Evolutionary conservation across 2,888 invertebrate genomes (phyloP), one percentile per base, ranked within the genome.

Genomic region (Oxystoma pomonae): DNA sequence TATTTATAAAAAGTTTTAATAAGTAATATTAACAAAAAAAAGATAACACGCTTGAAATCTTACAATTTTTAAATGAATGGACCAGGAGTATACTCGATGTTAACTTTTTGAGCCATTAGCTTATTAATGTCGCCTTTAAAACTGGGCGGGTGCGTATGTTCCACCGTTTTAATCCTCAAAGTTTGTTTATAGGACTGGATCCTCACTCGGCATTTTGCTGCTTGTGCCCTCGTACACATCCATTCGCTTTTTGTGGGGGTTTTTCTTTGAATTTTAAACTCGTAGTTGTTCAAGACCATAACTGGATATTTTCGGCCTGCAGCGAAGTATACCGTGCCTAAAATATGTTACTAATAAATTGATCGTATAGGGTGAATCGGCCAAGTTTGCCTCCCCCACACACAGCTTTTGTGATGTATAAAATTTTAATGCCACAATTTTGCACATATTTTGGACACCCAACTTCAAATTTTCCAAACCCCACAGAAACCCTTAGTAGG

Each of bases 221-320:
- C 55, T 2, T 53, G 50, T 18, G 57, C 50, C 20, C 58, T 21
- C 12, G 60, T 66, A 21, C 66, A 66, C 7, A 49, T 57, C 65
- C 65, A 65, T n/a, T 52, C 18, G 49, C 59, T 65, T 16, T 52
- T 61, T 3, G 59, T 16, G 1, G 18, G 7, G 3, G 55, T 20
- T 59, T 65, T 61, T 22, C 58, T 66, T 60, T 69, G 69, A 5
- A 72, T 21, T 59, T 63, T 66, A 59, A 65, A 73, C 53, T 68
- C 68, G 59, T 68, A 69, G 9, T 57, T 58, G 57, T 71, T 63
- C n/a, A 69, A 22, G 19, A 73, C 64, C 62, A 73, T 65, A 58
- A 65, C 70, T 12, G 71, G 71, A 65, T 71, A 52, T 62, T 70
- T 73, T 49, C 55, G 57, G 7, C 71, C 70, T 53, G 50, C 52